A percentile compares a stretch with the other conserved stretches of the same genome.
phyloP scores from a whole-genome alignment of 2,888 invertebrate species.

The Dysmachus trigonus region DNA sequence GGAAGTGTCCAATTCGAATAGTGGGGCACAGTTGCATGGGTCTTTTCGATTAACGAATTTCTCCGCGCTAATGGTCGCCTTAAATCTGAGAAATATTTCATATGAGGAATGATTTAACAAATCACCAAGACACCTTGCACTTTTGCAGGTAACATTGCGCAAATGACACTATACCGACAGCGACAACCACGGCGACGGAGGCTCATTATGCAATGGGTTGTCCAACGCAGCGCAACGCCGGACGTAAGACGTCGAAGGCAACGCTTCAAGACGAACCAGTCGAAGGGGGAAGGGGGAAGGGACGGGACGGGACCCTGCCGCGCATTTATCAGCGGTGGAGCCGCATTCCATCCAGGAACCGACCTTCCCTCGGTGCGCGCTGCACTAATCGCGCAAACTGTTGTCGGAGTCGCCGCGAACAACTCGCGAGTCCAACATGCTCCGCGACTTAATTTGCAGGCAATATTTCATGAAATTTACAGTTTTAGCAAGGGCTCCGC shows the following conservation, averaged over 20 bases:
- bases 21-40: neutral
- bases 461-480: constrained; percentile 34
- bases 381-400: constrained; percentile 8
- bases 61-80: neutral
- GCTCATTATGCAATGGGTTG: constrained; percentile 32
- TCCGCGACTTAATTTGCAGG: constrained; percentile 9
- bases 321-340: constrained; percentile 11
- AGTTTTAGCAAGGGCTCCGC: neutral
- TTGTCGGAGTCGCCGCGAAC: constrained; percentile 20
- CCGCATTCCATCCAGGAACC: constrained; percentile 6
- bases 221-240: neutral
- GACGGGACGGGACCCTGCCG: neutral
- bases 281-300: no score
- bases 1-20: neutral
- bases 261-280: neutral
- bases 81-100: neutral
- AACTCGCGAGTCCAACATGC: neutral
- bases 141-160: constrained; percentile 2
- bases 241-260: neutral
- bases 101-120: constrained; percentile 26
- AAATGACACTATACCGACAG: neutral
- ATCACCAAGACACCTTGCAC: constrained; percentile 30
- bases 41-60: neutral
- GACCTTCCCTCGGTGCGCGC: neutral
- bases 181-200: constrained; percentile 2